Conservation (phyloP, 2,797 vertebrate species). For the Calcarius lapponicus region DNA sequence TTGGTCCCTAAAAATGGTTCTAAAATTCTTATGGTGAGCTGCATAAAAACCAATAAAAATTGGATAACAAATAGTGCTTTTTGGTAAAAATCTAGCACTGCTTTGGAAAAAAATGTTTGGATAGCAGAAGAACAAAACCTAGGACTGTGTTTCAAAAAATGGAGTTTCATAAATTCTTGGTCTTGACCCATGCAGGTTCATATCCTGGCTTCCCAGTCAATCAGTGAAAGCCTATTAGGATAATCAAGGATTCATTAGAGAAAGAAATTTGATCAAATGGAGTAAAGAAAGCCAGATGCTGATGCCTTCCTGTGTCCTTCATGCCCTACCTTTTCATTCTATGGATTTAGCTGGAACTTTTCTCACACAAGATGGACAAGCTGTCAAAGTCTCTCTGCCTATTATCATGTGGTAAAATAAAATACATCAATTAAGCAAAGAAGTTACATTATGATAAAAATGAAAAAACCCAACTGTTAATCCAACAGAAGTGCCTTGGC, state of each 20-base stretch:
- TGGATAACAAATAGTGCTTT: not conserved
- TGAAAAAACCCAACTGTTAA: not conserved
- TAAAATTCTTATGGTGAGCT: not conserved
- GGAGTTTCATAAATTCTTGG: not conserved
- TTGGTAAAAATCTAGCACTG: not conserved
- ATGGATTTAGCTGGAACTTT: not conserved
- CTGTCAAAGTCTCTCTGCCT: not conserved
- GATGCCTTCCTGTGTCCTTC: not conserved
- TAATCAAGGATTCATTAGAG: not conserved
- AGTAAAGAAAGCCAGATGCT: not conserved
- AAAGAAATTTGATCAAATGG: not conserved
- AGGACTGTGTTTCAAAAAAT: not conserved
- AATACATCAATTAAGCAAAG: not conserved
- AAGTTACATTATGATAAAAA: not conserved
- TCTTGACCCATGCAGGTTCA: not conserved
- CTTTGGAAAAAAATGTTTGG: not conserved
- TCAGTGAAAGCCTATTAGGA: not conserved
- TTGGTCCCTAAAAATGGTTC: not conserved
- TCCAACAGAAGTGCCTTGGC: not conserved
- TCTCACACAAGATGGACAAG: not conserved
- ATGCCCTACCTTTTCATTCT: not conserved
- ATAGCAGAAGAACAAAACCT: not conserved
- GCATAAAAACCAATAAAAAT: not conserved
- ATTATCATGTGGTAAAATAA: not conserved
- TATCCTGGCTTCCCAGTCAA: not conserved